phyloP scores from a whole-genome alignment of 2,113 vertebrate species.

The Otis tarda region DNA sequence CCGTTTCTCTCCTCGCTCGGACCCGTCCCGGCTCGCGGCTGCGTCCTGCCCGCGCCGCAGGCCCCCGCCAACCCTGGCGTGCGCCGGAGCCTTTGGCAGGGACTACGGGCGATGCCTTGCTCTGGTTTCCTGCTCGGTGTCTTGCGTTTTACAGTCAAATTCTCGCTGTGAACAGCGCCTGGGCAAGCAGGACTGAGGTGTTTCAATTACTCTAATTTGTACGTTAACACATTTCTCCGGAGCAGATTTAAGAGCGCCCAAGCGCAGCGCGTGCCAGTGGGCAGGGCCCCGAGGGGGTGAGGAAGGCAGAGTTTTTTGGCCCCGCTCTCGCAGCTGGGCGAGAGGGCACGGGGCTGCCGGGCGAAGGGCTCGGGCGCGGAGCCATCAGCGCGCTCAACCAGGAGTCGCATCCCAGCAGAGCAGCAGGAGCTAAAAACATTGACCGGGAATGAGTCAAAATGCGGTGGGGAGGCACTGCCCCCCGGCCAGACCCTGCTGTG shows the following conservation, averaged over 20 bases:
- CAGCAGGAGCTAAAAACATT: not conserved
- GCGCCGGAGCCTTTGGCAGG: not conserved
- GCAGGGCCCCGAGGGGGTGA: not conserved
- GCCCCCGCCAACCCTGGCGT: fast-evolving
- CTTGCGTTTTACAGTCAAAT: not conserved
- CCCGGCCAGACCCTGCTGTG: not conserved
- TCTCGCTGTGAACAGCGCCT: not conserved
- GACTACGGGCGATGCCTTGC: fast-evolving
- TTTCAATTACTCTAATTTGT: not conserved
- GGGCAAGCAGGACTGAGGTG: not conserved
- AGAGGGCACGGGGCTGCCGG: not conserved
- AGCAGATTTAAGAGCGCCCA: not conserved
- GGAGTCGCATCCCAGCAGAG: not conserved
- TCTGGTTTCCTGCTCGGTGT: not conserved
- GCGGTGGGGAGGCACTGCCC: not conserved
- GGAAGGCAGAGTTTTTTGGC: not conserved
- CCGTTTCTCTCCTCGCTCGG: fast-evolving
- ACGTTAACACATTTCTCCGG: not conserved
- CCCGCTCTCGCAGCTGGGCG: not conserved
- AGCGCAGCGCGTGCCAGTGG: not conserved
- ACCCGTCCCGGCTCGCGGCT: fast-evolving
- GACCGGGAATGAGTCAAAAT: not conserved
- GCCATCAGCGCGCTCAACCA: not conserved
- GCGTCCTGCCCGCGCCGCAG: not conserved
- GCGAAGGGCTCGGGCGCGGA: not conserved